Percentiles rank a stretch among this genome's conserved stretches.
These are phyloP conservation scores for Lysandra bellargus DNA, from an alignment of 2,888 invertebrate genomes.

Conservation along the genomic window DNA sequence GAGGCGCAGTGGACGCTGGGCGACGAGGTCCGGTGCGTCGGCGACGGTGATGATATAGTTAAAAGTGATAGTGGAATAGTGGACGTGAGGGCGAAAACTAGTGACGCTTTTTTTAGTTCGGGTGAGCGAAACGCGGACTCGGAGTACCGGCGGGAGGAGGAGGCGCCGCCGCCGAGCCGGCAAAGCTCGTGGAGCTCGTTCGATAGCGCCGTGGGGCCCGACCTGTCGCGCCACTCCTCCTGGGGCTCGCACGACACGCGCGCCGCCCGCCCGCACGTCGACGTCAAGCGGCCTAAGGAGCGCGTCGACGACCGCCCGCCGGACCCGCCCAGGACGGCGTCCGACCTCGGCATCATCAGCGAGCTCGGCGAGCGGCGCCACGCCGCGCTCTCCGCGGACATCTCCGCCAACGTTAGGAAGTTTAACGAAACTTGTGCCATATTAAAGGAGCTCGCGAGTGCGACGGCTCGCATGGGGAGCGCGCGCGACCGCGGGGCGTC, in stretches of 20 bases:
- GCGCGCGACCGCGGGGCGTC: slow-evolving; percentile 62
- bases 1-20: slow-evolving; percentile 60
- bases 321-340: slow-evolving; percentile 44
- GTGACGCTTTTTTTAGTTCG: slow-evolving; percentile 86
- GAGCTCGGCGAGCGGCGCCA: slow-evolving; percentile 56
- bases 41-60: slow-evolving; percentile 69
- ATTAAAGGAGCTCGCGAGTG: slow-evolving; percentile 77
- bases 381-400: slow-evolving; percentile 44
- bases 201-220: slow-evolving; percentile 88
- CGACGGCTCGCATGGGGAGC: slow-evolving; percentile 63
- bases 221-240: slow-evolving; percentile 88
- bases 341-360: slow-evolving; percentile 66
- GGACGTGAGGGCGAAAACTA: slow-evolving; percentile 70
- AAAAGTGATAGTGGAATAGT: slow-evolving; percentile 77
- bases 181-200: slow-evolving; percentile 90
- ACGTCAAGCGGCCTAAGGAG: slow-evolving; percentile 58
- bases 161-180: slow-evolving; percentile 70
- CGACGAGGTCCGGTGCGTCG: slow-evolving; percentile 57
- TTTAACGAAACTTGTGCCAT: slow-evolving; percentile 82
- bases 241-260: slow-evolving; percentile 90
- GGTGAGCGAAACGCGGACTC: slow-evolving; percentile 85
- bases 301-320: slow-evolving; percentile 52
- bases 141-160: slow-evolving; percentile 62
- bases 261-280: slow-evolving; percentile 52
- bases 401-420: slow-evolving; percentile 67